Evolutionary conservation across 2,797 vertebrate genomes (phyloP).

Genomic region (Myiotriccus ornatus): DNA sequence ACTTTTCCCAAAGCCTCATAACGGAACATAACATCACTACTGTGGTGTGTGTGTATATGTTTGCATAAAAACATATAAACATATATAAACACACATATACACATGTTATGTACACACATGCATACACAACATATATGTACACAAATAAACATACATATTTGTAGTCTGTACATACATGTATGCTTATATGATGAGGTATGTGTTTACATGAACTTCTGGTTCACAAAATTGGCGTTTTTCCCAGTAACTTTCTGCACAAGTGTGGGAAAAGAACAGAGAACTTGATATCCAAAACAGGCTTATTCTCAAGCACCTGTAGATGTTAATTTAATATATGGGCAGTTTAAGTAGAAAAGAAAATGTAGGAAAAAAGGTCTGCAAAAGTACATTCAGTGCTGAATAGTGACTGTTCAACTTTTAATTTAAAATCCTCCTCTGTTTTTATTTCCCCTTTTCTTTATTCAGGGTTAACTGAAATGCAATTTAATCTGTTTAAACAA

Average conservation of each 20-base stretch:
- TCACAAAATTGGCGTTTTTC: background rate
- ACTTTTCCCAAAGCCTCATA: background rate
- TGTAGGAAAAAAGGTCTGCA: background rate
- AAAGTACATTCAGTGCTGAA: background rate
- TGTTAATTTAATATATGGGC: background rate
- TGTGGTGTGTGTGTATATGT: fast-evolving
- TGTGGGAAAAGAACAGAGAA: background rate
- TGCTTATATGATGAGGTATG: background rate
- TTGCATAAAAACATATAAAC: fast-evolving
- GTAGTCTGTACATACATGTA: background rate
- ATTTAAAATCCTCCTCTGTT: background rate
- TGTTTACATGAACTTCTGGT: background rate
- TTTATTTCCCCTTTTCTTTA: background rate
- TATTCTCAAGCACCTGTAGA: background rate
- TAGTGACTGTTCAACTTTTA: background rate
- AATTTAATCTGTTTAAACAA: background rate
- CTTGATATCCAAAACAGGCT: background rate
- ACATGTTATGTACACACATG: fast-evolving
- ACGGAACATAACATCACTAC: background rate
- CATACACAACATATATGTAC: background rate
- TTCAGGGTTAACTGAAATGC: background rate
- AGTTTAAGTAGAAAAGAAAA: background rate
- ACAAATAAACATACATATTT: background rate
- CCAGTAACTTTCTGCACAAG: background rate
- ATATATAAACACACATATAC: no score